Conservation (phyloP, 2,888 invertebrate genomes). For the Eristalis tenax region DNA sequence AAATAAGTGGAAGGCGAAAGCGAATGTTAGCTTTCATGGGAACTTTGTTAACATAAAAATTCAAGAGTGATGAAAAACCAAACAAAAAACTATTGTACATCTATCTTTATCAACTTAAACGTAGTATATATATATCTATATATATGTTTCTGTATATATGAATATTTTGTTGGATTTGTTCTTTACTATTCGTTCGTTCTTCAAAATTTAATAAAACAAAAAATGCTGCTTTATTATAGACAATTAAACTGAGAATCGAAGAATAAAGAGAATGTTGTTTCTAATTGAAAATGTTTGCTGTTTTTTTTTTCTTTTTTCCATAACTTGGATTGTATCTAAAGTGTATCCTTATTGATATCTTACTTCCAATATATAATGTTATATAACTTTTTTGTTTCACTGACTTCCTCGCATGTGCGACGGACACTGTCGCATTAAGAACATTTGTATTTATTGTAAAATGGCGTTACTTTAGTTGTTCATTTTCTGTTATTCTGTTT, state of each 20-base stretch:
- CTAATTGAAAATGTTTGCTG: conserved; percentile 66
- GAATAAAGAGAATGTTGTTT: conserved; percentile 66
- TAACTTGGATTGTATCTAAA: neutral
- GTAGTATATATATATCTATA: neutral
- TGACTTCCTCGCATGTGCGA: no score
- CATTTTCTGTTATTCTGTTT: no score
- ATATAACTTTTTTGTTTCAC: no score
- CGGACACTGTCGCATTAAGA: no score
- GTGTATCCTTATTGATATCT: neutral
- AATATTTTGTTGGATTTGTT: conserved; percentile 63
- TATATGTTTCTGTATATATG: conserved; percentile 14
- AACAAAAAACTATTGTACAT: conserved; percentile 52
- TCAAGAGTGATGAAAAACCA: conserved; percentile 37
- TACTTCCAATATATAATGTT: no score
- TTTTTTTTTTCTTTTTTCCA: conserved; percentile 2
- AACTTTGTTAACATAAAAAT: conserved; percentile 61
- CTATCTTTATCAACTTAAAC: conserved; percentile 6
- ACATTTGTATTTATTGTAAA: no score
- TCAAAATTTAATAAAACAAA: conserved; percentile 48
- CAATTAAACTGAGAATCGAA: conserved; percentile 51
- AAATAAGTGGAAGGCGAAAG: conserved; percentile 12
- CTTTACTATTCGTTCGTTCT: conserved; percentile 60
- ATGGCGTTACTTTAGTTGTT: no score
- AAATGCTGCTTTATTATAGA: conserved; percentile 24
- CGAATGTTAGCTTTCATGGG: conserved; percentile 42